Evolutionary conservation across 2,113 vertebrate species (phyloP).

Genomic region (Bubo blakistoni): DNA sequence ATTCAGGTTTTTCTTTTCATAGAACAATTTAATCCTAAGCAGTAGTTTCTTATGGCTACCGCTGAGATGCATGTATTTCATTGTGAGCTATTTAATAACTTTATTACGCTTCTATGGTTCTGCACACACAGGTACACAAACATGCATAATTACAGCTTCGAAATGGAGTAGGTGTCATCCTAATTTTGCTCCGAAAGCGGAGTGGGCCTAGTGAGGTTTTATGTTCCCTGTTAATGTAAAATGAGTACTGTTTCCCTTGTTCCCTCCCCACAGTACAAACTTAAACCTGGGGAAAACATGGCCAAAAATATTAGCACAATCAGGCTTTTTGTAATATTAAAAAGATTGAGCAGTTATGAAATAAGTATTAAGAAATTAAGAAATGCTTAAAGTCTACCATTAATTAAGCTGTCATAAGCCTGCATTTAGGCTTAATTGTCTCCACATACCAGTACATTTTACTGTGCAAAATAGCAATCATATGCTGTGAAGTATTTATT

Average conservation of each 20-base stretch:
- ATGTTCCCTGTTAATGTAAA: neutral
- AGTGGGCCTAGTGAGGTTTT: neutral
- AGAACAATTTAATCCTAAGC: neutral
- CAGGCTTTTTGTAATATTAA: neutral
- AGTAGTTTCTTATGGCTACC: neutral
- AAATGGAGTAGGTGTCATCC: neutral
- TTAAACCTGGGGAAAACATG: neutral
- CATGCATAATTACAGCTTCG: neutral
- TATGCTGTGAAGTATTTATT: neutral
- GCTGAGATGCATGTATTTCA: neutral
- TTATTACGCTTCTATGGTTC: neutral
- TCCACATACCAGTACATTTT: neutral
- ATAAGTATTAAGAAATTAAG: conserved; percentile 23
- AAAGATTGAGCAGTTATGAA: conserved; percentile 12
- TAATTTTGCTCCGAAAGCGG: neutral
- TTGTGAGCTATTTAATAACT: neutral
- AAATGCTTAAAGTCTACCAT: neutral
- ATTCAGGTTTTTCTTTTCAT: neutral
- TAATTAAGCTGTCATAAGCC: conserved; percentile 39
- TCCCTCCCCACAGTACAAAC: neutral
- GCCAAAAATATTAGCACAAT: neutral
- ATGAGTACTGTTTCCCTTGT: neutral
- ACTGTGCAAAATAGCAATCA: neutral
- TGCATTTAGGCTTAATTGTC: conserved; percentile 16
- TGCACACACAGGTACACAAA: neutral